Conservation (phyloP, 2,113 vertebrate genomes). For the Chaetodon auriga region DNA sequence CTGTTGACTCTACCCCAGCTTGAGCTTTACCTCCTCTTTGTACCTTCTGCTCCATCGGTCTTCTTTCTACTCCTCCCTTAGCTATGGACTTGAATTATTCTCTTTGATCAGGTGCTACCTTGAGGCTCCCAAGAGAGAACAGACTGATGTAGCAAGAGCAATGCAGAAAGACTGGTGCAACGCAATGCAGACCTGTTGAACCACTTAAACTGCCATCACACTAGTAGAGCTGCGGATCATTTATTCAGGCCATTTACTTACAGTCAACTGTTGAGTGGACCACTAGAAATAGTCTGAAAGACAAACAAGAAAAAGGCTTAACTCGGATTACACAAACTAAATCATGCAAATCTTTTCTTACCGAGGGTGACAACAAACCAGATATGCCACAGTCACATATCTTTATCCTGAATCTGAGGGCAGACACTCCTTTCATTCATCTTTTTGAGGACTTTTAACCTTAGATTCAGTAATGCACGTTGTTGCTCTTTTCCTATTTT, state of each 20-base stretch:
- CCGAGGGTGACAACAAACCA: neutral
- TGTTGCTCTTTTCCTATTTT: neutral
- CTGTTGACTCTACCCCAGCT: conserved; percentile 51
- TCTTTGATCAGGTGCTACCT: conserved; percentile 79
- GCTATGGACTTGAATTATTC: conserved; percentile 80
- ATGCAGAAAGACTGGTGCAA: conserved; percentile 41
- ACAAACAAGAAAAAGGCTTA: neutral
- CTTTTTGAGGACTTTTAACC: neutral
- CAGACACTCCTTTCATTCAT: neutral
- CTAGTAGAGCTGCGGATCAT: neutral
- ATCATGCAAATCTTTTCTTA: neutral
- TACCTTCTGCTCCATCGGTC: conserved; percentile 60
- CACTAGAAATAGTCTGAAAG: neutral
- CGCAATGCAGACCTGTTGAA: conserved; percentile 58
- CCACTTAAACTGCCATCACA: neutral
- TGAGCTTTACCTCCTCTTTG: conserved; percentile 72
- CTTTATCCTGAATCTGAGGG: neutral
- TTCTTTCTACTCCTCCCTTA: conserved; percentile 51
- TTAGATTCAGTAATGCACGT: neutral
- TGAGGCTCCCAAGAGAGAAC: conserved; percentile 52
- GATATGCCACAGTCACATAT: neutral
- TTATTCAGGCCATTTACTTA: neutral
- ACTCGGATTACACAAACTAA: neutral
- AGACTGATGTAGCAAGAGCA: conserved; percentile 35
- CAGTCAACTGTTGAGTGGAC: neutral